These are phyloP conservation scores for Deroplatys truncata DNA, from an alignment of 2,888 invertebrate species.

Conservation along the genomic window DNA sequence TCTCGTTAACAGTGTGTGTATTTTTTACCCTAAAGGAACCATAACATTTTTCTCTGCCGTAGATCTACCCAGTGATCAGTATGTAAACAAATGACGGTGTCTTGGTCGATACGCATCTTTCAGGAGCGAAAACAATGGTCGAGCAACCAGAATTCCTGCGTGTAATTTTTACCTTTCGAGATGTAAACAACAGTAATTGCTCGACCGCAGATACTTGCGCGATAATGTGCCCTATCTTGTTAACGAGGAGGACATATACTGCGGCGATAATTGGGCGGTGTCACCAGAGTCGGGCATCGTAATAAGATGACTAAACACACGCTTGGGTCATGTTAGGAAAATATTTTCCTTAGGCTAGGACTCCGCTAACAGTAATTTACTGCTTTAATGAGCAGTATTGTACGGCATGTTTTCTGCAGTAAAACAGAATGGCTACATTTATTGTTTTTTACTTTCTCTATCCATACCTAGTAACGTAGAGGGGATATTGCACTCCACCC, in stretches of 20 bases:
- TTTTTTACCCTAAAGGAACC: no score
- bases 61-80: not conserved
- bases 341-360: no score
- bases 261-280: not conserved
- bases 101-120: not conserved
- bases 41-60: no score
- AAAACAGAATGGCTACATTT: no score
- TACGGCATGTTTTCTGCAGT: no score
- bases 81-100: not conserved
- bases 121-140: not conserved
- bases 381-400: no score
- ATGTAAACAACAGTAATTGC: not conserved
- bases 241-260: not conserved
- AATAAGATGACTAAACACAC: not conserved
- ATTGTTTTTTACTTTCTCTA: no score
- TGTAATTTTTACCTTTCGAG: not conserved
- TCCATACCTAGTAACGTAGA: no score
- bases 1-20: no score
- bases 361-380: no score
- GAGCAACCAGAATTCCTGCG: not conserved
- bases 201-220: not conserved
- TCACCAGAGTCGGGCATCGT: not conserved
- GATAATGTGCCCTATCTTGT: not conserved
- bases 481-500: no score
- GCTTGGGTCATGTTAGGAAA: no score